Base-by-base conservation (phyloP, 2,797 vertebrate species). In the Melanotaenia nigrans region DNA sequence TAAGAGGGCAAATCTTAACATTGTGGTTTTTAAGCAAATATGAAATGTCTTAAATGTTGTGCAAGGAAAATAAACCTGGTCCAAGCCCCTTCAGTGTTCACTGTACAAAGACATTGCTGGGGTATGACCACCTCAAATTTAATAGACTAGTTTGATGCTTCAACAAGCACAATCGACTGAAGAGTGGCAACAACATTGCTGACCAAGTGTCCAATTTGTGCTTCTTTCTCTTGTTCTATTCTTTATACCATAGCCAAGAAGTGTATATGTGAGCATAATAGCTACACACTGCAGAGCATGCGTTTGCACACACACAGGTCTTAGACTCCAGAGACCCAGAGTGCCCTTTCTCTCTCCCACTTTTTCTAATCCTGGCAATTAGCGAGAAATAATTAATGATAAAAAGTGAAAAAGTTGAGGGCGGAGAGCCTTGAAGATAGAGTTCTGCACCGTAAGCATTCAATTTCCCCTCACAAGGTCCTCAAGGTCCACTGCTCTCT, bases 331-430 rank as follows among this genome's bases (percentile, higher is more conserved):
- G 82, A 82, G 91, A 91, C 89, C 84, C 62, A 49, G 47, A 73
- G 70, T 61, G 82, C 77, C 81, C 87, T 89, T 87, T 86, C 77
- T 71, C 47, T 70, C 77, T 75, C 82, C 81, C 74, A 73, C 63
- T 67, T 82, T 90, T 90, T 88, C 78, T 92, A 93, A 94, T 94
- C 91, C 92, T 89, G 86, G 92, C 90, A 93, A 93, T 94, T 94
- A 94, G 90, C 40, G 47, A 76, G 86, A 91, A 94, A 92, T 92
- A 94, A 94, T 94, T 92, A 92, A 92, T 89, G 87, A 91, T 90
- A 91, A 92, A 90, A 89, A 84, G 86, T 79, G 69, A 71, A 90
- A 87, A 90, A 85, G 84, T 92, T 84, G 84, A 90, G 87, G 84
- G 84, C 85, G 89, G 82, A 84, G 77, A 90, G 85, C 85, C 90